Evolutionary conservation across 1,140 invertebrate genomes (phyloP), one percentile per base, ranked within the genome.

Genomic region (Pogonognathellus flavescens): DNA sequence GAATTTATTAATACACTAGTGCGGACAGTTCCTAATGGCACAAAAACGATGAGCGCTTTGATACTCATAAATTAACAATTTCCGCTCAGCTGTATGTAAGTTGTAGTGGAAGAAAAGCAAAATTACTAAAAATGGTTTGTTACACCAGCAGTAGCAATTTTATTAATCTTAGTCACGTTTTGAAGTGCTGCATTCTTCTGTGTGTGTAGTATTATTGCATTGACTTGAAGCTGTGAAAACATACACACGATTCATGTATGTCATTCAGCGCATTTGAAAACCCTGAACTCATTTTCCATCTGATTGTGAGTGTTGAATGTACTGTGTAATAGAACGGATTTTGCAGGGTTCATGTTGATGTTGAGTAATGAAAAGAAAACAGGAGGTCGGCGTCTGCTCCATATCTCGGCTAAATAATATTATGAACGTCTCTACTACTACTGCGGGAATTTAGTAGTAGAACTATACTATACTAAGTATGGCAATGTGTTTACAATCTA

Each of bases 291-390:
- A 13, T 66, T 66, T 25, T 66, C 22, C 20, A 25, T 31, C 20
- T 59, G 31, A 41, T 41, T 41, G 31, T 41, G 31, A 41, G 6
- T 6, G 31, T 41, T 41, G 31, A 41, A 59, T 59, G 55, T 66
- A 13, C 20, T 66, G 22, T 66, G 5, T 13, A 25, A 4, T 25
- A 25, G 14, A 18, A 25, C 14, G 11, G 10, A 22, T 66, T 49
- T 50, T 50, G 70, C n/a, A n/a, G n/a, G 70, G 49, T 76, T 76
- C 70, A 50, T 50, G 70, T 49, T 49, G 70, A 76, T 76, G 41
- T 76, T 41, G 70, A 76, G 70, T 76, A 76, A 76, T 76, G 70
- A 76, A 76, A 76, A 50, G 70, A 76, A 76, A 76, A 76, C 70
- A 76, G 70, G 70, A 76, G 70, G 70, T 76, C 70, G 70, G 70